A percentile compares a stretch with the other conserved stretches of the same genome.
These are phyloP conservation scores for Caenorhabditis briggsae DNA, from an alignment of 1,140 invertebrate species.

Conservation along the genomic window DNA sequence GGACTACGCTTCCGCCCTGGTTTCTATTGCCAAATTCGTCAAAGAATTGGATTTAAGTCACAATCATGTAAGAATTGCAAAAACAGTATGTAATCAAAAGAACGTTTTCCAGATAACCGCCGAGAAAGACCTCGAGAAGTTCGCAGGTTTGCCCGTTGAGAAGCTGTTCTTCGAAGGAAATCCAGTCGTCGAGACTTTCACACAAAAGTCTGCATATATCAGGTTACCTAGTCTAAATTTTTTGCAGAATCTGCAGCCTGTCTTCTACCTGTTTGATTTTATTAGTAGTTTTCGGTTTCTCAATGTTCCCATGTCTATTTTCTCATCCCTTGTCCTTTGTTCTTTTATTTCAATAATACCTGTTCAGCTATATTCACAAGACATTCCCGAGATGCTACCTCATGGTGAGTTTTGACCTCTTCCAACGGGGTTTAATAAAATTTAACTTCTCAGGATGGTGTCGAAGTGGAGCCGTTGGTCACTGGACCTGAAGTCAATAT, in stretches of 20 bases:
- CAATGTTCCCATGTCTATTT: background rate
- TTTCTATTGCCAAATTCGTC: conserved; percentile 33
- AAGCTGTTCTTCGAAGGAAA: conserved; percentile 37
- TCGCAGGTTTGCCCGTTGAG: background rate
- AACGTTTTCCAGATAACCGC: background rate
- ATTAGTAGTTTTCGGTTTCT: background rate
- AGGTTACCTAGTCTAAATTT: conserved; percentile 32
- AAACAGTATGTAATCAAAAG: too few relatives aligned
- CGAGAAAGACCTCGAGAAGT: conserved; percentile 14
- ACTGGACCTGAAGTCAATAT: conserved; percentile 3
- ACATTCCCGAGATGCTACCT: conserved; percentile 33
- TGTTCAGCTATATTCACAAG: conserved; percentile 41
- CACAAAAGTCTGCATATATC: conserved; percentile 43
- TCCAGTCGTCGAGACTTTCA: conserved; percentile 27
- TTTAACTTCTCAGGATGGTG: conserved; percentile 48
- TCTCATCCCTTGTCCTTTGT: background rate
- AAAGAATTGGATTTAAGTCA: conserved; percentile 40
- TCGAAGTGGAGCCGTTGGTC: conserved; percentile 45
- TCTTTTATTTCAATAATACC: conserved; percentile 1
- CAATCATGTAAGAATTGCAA: background rate
- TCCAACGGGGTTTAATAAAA: too few relatives aligned
- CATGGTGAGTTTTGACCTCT: conserved; percentile 33
- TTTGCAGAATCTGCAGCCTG: background rate
- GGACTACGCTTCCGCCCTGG: conserved; percentile 28
- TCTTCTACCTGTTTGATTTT: background rate